Conservation (phyloP, 2,888 invertebrate genomes). For the Dasypolia templi region DNA sequence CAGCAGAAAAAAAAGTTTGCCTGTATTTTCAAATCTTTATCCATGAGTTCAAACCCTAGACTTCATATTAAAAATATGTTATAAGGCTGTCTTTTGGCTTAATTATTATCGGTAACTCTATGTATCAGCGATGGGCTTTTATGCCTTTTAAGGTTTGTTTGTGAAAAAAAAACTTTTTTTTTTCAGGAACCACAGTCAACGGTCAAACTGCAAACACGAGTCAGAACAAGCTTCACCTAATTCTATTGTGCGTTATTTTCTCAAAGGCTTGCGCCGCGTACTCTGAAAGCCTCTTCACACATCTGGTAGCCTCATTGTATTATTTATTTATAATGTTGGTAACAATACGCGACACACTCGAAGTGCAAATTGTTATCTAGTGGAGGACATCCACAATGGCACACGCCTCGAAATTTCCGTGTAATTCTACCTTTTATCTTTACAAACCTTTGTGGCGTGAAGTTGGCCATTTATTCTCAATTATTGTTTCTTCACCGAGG, state of each 20-base stretch:
- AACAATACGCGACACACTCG: conserved; percentile 83
- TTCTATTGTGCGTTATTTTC: conserved; percentile 56
- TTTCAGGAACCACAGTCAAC: conserved; percentile 24
- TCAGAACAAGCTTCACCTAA: conserved; percentile 66
- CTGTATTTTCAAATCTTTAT: too few species aligned
- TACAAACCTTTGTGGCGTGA: conserved; percentile 83
- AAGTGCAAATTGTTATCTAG: conserved; percentile 89
- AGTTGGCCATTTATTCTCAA: conserved; percentile 86
- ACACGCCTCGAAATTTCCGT: conserved; percentile 88
- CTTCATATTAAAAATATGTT: too few species aligned
- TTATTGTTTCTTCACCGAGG: conserved; percentile 85
- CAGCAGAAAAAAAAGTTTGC: too few species aligned
- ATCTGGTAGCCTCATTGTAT: conserved; percentile 86
- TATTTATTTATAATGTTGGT: conserved; percentile 85
- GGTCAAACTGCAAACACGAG: conserved; percentile 48
- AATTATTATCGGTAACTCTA: too few species aligned
- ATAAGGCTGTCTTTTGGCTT: too few species aligned
- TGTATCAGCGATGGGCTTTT: background rate
- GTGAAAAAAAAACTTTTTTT: background rate
- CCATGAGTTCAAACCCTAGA: too few species aligned
- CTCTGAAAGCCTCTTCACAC: conserved; percentile 70
- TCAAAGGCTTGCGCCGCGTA: conserved; percentile 77
- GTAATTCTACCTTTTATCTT: conserved; percentile 88
- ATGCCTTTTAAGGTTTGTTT: background rate
- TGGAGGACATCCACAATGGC: conserved; percentile 82